These are phyloP conservation scores for Drosophila eugracilis DNA, from an alignment of 1,140 invertebrate genomes.

Conservation along the genomic window DNA sequence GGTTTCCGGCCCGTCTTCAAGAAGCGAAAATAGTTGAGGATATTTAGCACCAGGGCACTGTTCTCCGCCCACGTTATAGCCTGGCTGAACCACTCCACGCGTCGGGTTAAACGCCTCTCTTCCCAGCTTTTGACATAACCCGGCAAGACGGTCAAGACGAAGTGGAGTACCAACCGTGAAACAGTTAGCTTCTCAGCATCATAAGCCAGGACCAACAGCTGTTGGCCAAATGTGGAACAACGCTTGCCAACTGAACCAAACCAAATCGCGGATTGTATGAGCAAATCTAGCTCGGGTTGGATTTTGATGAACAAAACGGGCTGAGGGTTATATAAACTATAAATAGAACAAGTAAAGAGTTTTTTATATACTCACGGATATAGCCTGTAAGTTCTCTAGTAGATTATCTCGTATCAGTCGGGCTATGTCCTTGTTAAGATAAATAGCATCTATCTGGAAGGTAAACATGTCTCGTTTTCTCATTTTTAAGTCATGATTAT, in stretches of 20 bases:
- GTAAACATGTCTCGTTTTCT: conserved; percentile 15
- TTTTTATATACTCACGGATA: conserved; percentile 84
- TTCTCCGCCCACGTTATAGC: conserved; percentile 86
- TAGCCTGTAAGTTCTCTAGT: conserved; percentile 85
- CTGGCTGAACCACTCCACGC: conserved; percentile 85
- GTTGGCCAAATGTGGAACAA: conserved; percentile 87
- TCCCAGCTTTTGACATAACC: conserved; percentile 86
- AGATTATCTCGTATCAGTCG: conserved; percentile 86
- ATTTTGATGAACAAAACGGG: conserved; percentile 86
- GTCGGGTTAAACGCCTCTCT: conserved; percentile 85
- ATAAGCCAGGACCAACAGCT: conserved; percentile 87
- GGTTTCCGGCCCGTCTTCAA: conserved; percentile 87
- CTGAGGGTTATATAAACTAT: conserved; percentile 49
- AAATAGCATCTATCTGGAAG: conserved; percentile 86
- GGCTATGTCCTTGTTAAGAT: conserved; percentile 86
- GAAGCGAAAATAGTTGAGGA: conserved; percentile 88
- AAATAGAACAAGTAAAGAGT: background rate
- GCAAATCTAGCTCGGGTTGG: conserved; percentile 86
- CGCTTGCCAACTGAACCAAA: conserved; percentile 86
- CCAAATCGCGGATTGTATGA: conserved; percentile 87
- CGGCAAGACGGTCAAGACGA: conserved; percentile 85
- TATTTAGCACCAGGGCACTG: conserved; percentile 86
- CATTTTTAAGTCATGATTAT: background rate
- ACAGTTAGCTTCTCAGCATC: conserved; percentile 85
- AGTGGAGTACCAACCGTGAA: conserved; percentile 86